Evolutionary conservation across 2,888 invertebrate genomes (phyloP).

Genomic region (Scrobipalpa atriplicella): DNA sequence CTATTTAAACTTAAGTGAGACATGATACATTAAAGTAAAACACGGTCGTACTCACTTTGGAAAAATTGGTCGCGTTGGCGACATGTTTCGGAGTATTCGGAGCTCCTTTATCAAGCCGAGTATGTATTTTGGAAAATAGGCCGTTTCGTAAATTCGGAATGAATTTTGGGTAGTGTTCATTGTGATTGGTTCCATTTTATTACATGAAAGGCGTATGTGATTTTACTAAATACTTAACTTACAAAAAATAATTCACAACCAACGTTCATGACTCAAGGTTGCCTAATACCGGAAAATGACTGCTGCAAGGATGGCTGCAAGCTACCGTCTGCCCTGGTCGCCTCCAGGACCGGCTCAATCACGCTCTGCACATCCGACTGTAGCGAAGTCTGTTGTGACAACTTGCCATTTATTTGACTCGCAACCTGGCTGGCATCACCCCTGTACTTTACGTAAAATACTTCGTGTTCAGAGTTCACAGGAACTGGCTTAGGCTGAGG

Average conservation of each 20-base stretch:
- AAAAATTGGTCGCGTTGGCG: too few species aligned
- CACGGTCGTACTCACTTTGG: too few species aligned
- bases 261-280: neutral
- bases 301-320: neutral
- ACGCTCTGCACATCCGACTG: conserved; percentile 8
- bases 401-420: conserved; percentile 4
- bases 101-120: too few species aligned
- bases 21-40: too few species aligned
- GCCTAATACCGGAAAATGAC: neutral
- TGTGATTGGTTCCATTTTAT: too few species aligned
- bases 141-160: too few species aligned
- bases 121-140: too few species aligned
- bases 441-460: conserved; percentile 87
- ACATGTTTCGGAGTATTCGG: too few species aligned
- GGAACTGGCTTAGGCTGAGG: conserved; percentile 49
- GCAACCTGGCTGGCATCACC: conserved; percentile 34
- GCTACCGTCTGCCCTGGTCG: too few species aligned
- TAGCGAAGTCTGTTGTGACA: conserved; percentile 13
- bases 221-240: neutral
- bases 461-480: conserved; percentile 84
- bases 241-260: neutral
- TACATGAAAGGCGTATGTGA: too few species aligned
- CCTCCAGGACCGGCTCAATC: conserved; percentile 7
- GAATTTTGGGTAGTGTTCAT: too few species aligned
- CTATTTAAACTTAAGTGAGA: too few species aligned